Percentiles rank a stretch among this genome's conserved stretches.
phyloP scores from a whole-genome alignment of 92 coral and sea anemone species.

The Porites cylindrica region DNA sequence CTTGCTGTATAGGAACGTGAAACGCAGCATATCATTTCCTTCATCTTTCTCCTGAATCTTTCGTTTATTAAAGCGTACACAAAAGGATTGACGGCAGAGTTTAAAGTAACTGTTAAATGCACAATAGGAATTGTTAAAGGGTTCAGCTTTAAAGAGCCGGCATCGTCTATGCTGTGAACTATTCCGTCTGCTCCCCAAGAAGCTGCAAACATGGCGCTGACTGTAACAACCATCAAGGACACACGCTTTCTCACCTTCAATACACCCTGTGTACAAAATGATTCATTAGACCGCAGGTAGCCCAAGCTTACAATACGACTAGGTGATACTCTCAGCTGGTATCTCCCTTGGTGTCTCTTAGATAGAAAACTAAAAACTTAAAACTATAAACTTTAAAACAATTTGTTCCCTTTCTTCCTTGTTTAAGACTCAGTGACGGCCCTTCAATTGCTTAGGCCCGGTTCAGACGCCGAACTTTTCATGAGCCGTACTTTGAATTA shows the following conservation, averaged over 20 bases:
- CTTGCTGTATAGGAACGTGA: background rate
- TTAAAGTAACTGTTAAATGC: background rate
- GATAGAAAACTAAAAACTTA: too few species aligned
- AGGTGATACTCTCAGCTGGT: too few species aligned
- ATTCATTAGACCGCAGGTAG: too few species aligned
- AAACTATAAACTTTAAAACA: too few species aligned
- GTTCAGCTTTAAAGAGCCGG: background rate
- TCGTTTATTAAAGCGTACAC: constrained; percentile 3
- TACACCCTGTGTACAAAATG: background rate
- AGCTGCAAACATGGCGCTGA: background rate
- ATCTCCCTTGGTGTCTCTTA: too few species aligned
- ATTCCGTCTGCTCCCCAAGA: background rate
- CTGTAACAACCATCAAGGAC: background rate
- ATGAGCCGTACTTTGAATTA: too few species aligned
- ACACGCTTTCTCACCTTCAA: background rate
- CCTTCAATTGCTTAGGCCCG: too few species aligned
- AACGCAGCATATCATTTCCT: background rate
- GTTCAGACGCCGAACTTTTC: too few species aligned
- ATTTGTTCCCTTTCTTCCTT: too few species aligned
- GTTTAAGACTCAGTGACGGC: too few species aligned
- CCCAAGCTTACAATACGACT: too few species aligned
- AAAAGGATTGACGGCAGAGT: constrained; percentile 1
- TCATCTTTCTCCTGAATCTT: constrained; percentile 4
- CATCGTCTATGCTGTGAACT: background rate
- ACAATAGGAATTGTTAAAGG: background rate